Evolutionary conservation across 2,888 invertebrate genomes (phyloP).

Genomic region (Lithophane socia): DNA sequence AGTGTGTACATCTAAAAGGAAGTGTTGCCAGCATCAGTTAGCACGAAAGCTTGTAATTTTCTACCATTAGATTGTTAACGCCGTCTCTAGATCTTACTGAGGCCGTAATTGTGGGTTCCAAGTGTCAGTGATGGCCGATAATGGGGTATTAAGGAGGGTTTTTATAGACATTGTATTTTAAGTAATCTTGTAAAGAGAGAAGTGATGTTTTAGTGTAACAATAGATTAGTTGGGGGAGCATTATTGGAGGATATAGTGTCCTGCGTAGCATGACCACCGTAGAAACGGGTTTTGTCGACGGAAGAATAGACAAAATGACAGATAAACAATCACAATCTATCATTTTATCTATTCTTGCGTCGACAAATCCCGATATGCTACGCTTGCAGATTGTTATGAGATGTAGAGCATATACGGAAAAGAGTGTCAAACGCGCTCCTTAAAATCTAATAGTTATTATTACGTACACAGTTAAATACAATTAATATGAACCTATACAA

Average conservation of each 20-base stretch:
- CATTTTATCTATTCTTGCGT: too few species aligned
- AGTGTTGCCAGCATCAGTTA: constrained; percentile 8
- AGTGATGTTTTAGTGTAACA: constrained; percentile 13
- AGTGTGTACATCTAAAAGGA: constrained; percentile 6
- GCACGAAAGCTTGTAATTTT: constrained; percentile 39
- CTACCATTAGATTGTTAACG: constrained; percentile 40
- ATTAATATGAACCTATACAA: constrained; percentile 10
- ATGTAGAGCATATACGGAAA: not conserved
- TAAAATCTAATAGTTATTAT: not conserved
- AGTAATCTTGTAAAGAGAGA: constrained; percentile 16
- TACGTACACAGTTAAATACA: not conserved
- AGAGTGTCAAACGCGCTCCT: not conserved
- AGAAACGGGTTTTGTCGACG: too few species aligned
- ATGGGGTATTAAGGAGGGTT: constrained; percentile 15
- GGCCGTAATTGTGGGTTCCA: constrained; percentile 21
- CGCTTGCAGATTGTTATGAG: not conserved
- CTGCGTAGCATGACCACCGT: too few species aligned
- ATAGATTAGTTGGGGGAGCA: not conserved
- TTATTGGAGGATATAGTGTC: too few species aligned
- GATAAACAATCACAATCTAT: too few species aligned
- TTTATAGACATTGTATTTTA: constrained; percentile 49
- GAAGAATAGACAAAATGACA: too few species aligned
- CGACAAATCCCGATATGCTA: too few species aligned
- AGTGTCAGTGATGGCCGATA: constrained; percentile 50
- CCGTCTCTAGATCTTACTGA: constrained; percentile 3